These are phyloP conservation scores for Recurvirostra avosetta DNA, from an alignment of 2,113 vertebrate genomes.

Conservation along the genomic window DNA sequence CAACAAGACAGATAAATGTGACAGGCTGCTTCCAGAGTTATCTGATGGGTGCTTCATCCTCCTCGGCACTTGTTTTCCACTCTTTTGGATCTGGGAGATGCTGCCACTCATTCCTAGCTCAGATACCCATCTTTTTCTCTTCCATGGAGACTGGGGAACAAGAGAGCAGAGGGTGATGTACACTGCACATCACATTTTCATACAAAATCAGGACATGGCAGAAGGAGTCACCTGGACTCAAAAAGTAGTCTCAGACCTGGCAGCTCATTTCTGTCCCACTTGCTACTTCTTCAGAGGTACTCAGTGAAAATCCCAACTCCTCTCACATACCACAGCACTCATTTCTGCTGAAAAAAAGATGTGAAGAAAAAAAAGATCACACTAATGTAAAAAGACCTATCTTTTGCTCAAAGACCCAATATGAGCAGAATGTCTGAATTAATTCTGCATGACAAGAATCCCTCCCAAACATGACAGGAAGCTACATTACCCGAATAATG, in stretches of 20 bases:
- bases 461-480: conserved; percentile 30
- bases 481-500: conserved; percentile 20
- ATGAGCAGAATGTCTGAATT: not conserved
- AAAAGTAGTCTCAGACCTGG: not conserved
- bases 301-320: not conserved
- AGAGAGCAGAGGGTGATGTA: not conserved
- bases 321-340: not conserved
- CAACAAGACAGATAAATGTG: not conserved
- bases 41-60: not conserved
- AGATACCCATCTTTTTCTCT: not conserved
- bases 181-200: not conserved
- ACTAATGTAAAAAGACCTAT: not conserved
- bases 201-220: not conserved
- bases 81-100: not conserved
- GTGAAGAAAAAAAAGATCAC: not conserved
- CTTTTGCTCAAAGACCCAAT: not conserved
- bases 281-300: not conserved
- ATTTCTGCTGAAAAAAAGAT: not conserved
- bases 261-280: not conserved
- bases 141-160: not conserved
- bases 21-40: not conserved
- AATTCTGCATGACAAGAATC: conserved; percentile 32
- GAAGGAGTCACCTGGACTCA: not conserved
- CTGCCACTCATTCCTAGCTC: not conserved
- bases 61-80: not conserved